phyloP scores from a whole-genome alignment of 2,113 vertebrate genomes.

The Microtus ochrogaster region DNA sequence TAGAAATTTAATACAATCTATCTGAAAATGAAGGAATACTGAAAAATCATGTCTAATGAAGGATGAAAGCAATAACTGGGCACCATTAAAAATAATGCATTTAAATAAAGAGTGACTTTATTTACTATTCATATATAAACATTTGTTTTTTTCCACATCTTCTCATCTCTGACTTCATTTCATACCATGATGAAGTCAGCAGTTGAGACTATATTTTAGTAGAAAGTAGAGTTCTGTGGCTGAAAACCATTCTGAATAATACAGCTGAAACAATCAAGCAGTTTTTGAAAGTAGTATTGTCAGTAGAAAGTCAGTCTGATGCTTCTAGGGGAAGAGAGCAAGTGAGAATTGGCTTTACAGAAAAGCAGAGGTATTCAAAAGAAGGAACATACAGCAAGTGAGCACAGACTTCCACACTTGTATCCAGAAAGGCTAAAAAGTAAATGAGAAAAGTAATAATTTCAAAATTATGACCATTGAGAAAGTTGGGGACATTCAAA shows the following conservation, averaged over 20 bases:
- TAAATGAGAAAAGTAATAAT: background rate
- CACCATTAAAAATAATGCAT: background rate
- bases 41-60: constrained; percentile 25
- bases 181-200: background rate
- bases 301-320: background rate
- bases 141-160: background rate
- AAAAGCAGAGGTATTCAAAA: background rate
- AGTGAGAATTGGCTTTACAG: background rate
- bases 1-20: constrained; percentile 33
- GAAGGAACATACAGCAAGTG: background rate
- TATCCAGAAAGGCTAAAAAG: background rate
- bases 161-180: constrained; percentile 32
- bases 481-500: background rate
- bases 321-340: background rate
- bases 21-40: background rate
- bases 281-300: background rate
- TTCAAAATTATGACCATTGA: background rate
- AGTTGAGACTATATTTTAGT: background rate
- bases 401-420: background rate
- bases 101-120: constrained; percentile 22
- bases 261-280: background rate
- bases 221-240: background rate
- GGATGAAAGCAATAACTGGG: background rate
- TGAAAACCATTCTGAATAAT: background rate
- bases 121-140: constrained; percentile 13